phyloP scores from a whole-genome alignment of 2,888 invertebrate species.

The Cryptops parisi region DNA sequence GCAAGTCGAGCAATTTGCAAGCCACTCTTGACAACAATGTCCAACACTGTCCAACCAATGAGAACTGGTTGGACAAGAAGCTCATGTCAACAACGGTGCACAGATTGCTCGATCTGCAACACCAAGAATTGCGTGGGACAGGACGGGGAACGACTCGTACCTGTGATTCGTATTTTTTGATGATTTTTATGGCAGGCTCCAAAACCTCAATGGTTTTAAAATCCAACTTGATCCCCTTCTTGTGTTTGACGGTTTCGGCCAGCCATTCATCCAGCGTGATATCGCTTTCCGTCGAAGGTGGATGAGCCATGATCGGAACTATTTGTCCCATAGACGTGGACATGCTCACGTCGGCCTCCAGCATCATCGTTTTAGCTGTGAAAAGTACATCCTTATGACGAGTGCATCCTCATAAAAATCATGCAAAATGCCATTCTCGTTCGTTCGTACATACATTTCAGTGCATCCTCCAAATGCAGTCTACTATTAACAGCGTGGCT shows the following conservation, averaged over 20 bases:
- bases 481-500: slow-evolving; percentile 70
- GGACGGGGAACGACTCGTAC: too few relatives aligned
- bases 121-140: too few relatives aligned
- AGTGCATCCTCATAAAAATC: neutral
- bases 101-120: too few relatives aligned
- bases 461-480: slow-evolving; percentile 43
- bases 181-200: slow-evolving; percentile 29
- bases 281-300: slow-evolving; percentile 57
- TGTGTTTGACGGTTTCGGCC: slow-evolving; percentile 35
- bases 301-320: slow-evolving; percentile 73
- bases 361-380: slow-evolving; percentile 52
- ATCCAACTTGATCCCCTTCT: slow-evolving; percentile 72
- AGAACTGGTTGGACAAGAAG: too few relatives aligned
- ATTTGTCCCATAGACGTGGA: slow-evolving; percentile 32
- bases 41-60: too few relatives aligned
- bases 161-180: slow-evolving; percentile 23
- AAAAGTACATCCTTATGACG: neutral
- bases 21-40: too few relatives aligned
- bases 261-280: slow-evolving; percentile 50
- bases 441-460: slow-evolving; percentile 33
- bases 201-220: slow-evolving; percentile 66
- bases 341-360: slow-evolving; percentile 63
- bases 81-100: too few relatives aligned
- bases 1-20: too few relatives aligned
- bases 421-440: neutral